Conservation (phyloP, 2,888 invertebrate genomes). For the Itoplectis maculator region DNA sequence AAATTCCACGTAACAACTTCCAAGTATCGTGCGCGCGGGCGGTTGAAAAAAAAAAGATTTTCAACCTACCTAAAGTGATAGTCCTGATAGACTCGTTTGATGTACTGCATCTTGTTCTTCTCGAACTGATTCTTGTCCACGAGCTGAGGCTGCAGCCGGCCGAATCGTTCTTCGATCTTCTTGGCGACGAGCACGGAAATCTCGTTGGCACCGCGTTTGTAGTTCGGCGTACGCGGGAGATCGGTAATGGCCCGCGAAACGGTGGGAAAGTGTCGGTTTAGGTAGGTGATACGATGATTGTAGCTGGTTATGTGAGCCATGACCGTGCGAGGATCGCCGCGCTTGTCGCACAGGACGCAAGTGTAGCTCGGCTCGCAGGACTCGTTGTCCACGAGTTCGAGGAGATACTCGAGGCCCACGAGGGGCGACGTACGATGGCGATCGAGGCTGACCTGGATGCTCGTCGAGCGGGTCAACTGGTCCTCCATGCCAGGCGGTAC, state of each 20-base stretch:
- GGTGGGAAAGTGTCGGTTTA: constrained; percentile 88
- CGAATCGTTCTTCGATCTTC: constrained; percentile 91
- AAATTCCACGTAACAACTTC: neutral
- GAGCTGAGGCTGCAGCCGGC: constrained; percentile 89
- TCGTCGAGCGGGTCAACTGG: constrained; percentile 84
- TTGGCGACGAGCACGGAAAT: constrained; percentile 86
- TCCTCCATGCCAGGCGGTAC: constrained; percentile 90
- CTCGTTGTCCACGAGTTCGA: constrained; percentile 89
- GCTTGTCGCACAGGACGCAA: constrained; percentile 92
- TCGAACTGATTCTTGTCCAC: constrained; percentile 90
- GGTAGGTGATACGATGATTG: constrained; percentile 90
- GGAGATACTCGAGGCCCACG: constrained; percentile 92
- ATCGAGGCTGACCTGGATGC: constrained; percentile 86
- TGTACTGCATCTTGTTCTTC: constrained; percentile 86
- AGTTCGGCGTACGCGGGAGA: constrained; percentile 87
- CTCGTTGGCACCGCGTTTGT: constrained; percentile 84
- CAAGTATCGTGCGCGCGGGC: too few relatives aligned
- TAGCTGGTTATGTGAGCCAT: constrained; percentile 92
- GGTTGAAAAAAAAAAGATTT: constrained; percentile 7
- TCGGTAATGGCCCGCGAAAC: constrained; percentile 87
- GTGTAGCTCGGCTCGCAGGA: constrained; percentile 90
- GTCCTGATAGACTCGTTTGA: constrained; percentile 88
- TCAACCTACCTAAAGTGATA: constrained; percentile 87
- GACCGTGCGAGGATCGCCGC: constrained; percentile 92
- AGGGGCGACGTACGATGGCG: constrained; percentile 86